Evolutionary conservation across 23 tunicate species (phyloP).

Genomic region (Styela plicata): DNA sequence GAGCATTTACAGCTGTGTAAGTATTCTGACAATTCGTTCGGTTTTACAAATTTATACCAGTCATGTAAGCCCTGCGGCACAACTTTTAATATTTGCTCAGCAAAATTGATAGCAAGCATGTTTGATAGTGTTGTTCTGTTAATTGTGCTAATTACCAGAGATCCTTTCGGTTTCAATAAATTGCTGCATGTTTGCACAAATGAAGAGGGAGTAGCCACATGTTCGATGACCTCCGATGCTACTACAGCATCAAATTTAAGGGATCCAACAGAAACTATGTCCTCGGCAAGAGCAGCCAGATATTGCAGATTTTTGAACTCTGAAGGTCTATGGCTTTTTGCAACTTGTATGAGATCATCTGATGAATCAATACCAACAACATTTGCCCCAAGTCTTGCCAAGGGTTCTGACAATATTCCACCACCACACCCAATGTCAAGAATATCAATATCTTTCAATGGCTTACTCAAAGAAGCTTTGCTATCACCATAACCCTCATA

Average conservation of each 20-base stretch:
- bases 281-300: conserved; percentile 70
- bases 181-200: conserved; percentile 52
- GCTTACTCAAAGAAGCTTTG: conserved; percentile 35
- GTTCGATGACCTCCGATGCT: conserved; percentile 96
- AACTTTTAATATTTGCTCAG: conserved; percentile 61
- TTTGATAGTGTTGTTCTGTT: conserved; percentile 64
- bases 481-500: conserved; percentile 47
- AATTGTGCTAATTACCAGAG: conserved; percentile 82
- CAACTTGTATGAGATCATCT: conserved; percentile 48
- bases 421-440: conserved; percentile 99
- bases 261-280: conserved; percentile 67
- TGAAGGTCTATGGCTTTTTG: conserved; percentile 53
- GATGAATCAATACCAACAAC: conserved; percentile 85
- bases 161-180: conserved; percentile 73
- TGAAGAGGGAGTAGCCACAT: conserved; percentile 38
- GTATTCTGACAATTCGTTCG: conserved; percentile 28
- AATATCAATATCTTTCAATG: conserved; percentile 56
- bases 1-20: conserved; percentile 29
- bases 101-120: conserved; percentile 53
- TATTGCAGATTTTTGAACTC: conserved; percentile 62
- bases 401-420: conserved; percentile 86
- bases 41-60: conserved; percentile 78
- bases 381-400: conserved; percentile 89
- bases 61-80: conserved; percentile 84
- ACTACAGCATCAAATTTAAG: conserved; percentile 80